A percentile compares a stretch with the other conserved stretches of the same genome.
These are phyloP conservation scores for Engraulis encrasicolus DNA, from an alignment of 2,113 vertebrate genomes.

Conservation along the genomic window DNA sequence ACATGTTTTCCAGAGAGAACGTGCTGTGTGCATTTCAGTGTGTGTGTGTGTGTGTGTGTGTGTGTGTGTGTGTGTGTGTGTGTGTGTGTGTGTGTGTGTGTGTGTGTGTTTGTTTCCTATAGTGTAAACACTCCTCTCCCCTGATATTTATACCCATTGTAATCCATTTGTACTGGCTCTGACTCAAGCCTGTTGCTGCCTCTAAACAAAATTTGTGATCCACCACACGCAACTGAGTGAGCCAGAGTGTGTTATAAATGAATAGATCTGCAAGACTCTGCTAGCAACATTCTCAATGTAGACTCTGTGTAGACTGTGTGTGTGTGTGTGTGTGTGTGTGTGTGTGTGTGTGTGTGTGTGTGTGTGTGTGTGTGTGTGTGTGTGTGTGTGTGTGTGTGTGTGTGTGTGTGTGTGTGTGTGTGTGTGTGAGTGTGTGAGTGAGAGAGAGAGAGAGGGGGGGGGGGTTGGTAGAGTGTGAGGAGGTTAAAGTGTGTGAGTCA, in stretches of 20 bases:
- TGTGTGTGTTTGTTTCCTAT: background rate
- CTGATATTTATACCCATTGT: slow-evolving; percentile 4
- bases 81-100: background rate
- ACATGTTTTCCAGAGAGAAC: background rate
- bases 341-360: too few relatives aligned
- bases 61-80: too few relatives aligned
- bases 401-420: background rate
- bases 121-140: slow-evolving; percentile 15
- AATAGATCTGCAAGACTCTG: background rate
- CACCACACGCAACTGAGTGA: background rate
- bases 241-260: background rate
- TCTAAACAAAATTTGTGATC: background rate
- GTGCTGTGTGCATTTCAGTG: background rate
- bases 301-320: too few relatives aligned
- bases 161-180: background rate
- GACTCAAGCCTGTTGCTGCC: background rate
- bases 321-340: too few relatives aligned
- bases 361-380: too few relatives aligned
- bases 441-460: background rate
- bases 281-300: background rate
- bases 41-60: background rate
- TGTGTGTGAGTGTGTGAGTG: background rate
- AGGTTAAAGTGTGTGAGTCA: background rate
- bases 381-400: too few relatives aligned
- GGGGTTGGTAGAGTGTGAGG: too few relatives aligned